These are phyloP conservation scores for Lepus timidus DNA, from an alignment of 2,113 vertebrate species.

Conservation along the genomic window DNA sequence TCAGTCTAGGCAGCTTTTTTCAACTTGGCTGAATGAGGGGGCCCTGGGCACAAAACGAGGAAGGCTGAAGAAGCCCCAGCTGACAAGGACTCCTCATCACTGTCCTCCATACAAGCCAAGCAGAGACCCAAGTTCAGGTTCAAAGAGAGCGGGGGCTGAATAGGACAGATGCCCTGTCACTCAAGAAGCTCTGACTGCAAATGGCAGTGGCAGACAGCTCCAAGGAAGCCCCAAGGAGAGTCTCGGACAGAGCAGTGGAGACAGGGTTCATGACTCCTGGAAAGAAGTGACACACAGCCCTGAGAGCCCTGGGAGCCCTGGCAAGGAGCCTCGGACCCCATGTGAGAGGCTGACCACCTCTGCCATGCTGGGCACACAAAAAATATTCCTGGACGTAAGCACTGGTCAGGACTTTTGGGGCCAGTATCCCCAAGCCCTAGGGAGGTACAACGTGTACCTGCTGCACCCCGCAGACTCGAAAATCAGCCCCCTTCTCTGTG, in stretches of 20 bases:
- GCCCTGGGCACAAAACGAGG: not conserved
- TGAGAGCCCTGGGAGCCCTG: not conserved
- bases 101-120: not conserved
- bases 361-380: not conserved
- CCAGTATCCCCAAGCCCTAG: not conserved
- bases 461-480: not conserved
- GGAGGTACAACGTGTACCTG: fast-evolving
- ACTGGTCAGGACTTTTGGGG: not conserved
- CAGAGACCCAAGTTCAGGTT: not conserved
- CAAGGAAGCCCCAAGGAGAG: not conserved
- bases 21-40: not conserved
- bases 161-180: fast-evolving
- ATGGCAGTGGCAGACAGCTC: fast-evolving
- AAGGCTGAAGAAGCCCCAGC: not conserved
- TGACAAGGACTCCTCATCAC: not conserved
- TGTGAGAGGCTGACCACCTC: fast-evolving
- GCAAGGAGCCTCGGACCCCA: not conserved
- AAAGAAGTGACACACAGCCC: not conserved
- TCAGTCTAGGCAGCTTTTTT: not conserved
- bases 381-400: too few relatives aligned
- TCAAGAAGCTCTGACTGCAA: not conserved
- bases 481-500: not conserved
- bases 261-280: not conserved
- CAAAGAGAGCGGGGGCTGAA: fast-evolving
- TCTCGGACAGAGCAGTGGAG: fast-evolving